phyloP scores from a whole-genome alignment of 2,113 vertebrate species.

The Oncorhynchus mykiss region DNA sequence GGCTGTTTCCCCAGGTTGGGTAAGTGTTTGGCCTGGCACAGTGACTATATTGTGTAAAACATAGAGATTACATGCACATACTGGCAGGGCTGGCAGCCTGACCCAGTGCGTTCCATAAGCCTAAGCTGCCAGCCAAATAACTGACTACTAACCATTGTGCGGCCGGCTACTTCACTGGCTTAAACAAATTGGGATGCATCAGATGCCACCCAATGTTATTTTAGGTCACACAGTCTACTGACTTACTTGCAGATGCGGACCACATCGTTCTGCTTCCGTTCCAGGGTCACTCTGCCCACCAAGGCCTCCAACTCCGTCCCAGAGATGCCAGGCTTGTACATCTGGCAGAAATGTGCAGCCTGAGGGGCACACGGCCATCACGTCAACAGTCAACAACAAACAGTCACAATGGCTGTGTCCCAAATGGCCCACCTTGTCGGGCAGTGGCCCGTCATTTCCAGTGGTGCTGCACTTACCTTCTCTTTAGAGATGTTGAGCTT shows the following conservation, averaged over 20 bases:
- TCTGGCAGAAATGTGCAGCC: slow-evolving; percentile 88
- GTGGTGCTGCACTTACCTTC: slow-evolving; percentile 78
- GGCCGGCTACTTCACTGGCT: too few species aligned
- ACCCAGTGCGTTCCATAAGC: background rate
- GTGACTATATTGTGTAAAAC: slow-evolving; percentile 22
- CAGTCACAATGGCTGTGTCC: too few species aligned
- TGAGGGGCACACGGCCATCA: slow-evolving; percentile 45
- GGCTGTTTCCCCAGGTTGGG: background rate
- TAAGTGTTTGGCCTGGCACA: slow-evolving; percentile 18
- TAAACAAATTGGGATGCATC: too few species aligned
- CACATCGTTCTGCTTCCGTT: slow-evolving; percentile 76
- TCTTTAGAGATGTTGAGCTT: slow-evolving; percentile 94
- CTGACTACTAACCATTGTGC: too few species aligned
- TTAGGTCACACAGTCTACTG: background rate
- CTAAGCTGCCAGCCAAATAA: background rate
- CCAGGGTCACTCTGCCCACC: slow-evolving; percentile 82
- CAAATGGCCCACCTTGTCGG: too few species aligned
- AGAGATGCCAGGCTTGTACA: slow-evolving; percentile 87
- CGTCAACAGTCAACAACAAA: background rate
- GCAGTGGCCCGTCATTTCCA: background rate
- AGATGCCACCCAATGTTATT: too few species aligned
- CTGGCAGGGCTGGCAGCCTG: too few species aligned
- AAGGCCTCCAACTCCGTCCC: slow-evolving; percentile 81
- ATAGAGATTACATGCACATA: background rate
- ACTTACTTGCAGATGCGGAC: slow-evolving; percentile 81